Conservation (phyloP, 2,113 vertebrate species). For the Typhlomys cinereus region DNA sequence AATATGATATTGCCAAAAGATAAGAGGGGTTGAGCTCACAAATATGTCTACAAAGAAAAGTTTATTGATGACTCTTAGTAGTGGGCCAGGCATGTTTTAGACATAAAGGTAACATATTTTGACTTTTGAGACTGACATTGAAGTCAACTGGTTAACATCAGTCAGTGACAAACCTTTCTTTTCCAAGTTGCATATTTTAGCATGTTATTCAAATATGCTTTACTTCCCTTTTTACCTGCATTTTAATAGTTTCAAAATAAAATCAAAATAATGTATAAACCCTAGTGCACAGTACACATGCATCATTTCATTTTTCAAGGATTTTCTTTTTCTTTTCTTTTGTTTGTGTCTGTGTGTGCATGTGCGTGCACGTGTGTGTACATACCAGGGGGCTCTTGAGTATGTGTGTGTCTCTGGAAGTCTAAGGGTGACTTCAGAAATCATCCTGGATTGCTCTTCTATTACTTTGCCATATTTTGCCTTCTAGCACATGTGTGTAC, state of each 20-base stretch:
- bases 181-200: background rate
- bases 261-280: background rate
- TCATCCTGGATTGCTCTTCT: too few species aligned
- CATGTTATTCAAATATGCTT: background rate
- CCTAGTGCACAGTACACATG: background rate
- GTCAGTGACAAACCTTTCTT: background rate
- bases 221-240: conserved; percentile 25
- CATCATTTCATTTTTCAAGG: background rate
- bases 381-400: too few species aligned
- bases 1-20: background rate
- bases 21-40: background rate
- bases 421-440: too few species aligned
- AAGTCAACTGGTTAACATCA: background rate
- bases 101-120: conserved; percentile 5
- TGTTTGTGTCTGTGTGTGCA: too few species aligned
- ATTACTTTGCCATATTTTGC: too few species aligned
- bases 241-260: background rate
- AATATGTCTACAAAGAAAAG: background rate
- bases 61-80: background rate
- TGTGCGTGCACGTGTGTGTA: too few species aligned
- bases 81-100: background rate
- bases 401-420: too few species aligned
- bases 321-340: too few species aligned
- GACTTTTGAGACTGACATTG: background rate
- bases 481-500: too few species aligned